Base-by-base conservation (phyloP, 2,888 invertebrate species). In the Pasiphila rectangulata region DNA sequence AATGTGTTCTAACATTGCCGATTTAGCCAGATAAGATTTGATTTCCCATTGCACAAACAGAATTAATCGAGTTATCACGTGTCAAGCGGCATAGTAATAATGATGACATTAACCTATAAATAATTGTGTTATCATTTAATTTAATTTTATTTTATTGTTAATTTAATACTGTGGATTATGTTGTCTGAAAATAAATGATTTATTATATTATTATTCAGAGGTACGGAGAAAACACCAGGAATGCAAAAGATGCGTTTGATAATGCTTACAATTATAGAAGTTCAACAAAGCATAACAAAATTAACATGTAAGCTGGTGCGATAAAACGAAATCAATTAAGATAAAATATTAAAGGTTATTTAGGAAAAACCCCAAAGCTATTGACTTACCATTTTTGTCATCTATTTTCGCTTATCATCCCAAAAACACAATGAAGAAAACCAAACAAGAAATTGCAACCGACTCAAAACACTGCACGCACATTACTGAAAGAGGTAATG, bases 381-480 rank as follows among this genome's bases (percentile, higher is more conserved):
- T 4, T 29, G 4, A 21, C 68, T 66, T 23, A 70, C 69, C 70
- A 59, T 69, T 29, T 56, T 59, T 49, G 55, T 64, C 56, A 69
- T 48, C 41, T 59, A 44, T 40, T 45, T 30, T 16, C 40, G 51
- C 50, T 55, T 45, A 43, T 42, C 62, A 62, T 56, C 51, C 61
- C 52, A 52, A 57, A 55, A n/a, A 54, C 34, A 53, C 59, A 69
- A 46, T 46, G 17, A 41, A 52, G 51, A 57, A 54, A 58, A 65
- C 42, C 38, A 57, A 44, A 45, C 53, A 50, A 46, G 56, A 39
- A 25, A 12, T 42, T 35, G 20, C 40, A 52, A 24, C 51, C 52
- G 44, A 46, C 42, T 34, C 46, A 54, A 41, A 54, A 52, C 57
- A 61, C 54, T 36, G 47, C 56, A 52, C 52, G 60, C 44, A 46